Base-by-base conservation (phyloP, 1,140 invertebrate species). In the Venturia canescens region DNA sequence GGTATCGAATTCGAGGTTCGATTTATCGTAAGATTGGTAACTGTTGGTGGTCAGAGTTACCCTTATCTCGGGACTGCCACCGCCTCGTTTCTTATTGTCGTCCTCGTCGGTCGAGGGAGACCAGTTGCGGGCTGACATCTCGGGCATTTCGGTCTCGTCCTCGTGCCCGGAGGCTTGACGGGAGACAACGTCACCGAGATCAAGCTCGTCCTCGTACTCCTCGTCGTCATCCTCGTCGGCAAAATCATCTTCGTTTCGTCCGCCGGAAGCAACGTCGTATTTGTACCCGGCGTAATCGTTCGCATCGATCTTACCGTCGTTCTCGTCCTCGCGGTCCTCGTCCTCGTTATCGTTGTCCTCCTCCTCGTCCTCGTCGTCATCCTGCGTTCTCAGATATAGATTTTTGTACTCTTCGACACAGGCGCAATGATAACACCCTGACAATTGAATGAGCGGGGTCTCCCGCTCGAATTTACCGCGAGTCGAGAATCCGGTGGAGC, bases 21-120 rank as follows among this genome's bases (percentile, higher is more conserved):
- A 79, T 69, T 89, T 88, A 79, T 91, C 91, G 72, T 66, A 79
- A 77, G 78, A 77, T 23, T 83, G 16, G 79, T 80, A 11, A 92
- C 93, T 0, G 94, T 77, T 77, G 4, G 57, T 94, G 23, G 94
- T 95, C 1, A 96, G 89, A 0, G 96, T 96, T 0, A 97, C 95
- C 0, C 94, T 93, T 60, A 97, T 96, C 29, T 92, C 91, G 0
- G 91, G 91, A 63, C 91, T 92, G 5, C 88, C 89, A 15, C 90
- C 88, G 16, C 75, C 26, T 85, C 80, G 29, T 80, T 79, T 26
- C 38, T 48, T 26, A 72, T 48, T 9, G 2, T 82, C 79, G 26
- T 87, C 34, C 81, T 87, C 67, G 23, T 29, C 1, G 48, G n/a
- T 80, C 38, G 81, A 23, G 15, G 86, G 53, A 57, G 18, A 18